Evolutionary conservation across 2,888 invertebrate genomes (phyloP), one percentile per base, ranked within the genome.

Genomic region (Lithophane leautieri): DNA sequence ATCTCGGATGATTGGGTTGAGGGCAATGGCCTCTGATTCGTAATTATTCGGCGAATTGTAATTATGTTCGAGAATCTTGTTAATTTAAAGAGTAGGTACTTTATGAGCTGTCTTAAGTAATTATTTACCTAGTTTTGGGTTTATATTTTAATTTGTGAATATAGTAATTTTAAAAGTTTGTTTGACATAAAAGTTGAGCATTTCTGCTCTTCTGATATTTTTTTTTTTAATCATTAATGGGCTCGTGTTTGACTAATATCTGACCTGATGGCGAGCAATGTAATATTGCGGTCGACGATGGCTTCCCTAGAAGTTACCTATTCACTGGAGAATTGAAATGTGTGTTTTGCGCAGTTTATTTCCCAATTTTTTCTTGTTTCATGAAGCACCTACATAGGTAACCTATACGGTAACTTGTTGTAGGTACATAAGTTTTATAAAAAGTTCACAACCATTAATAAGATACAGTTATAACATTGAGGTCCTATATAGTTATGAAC

Each of bases 1-100:
- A 62, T 78, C 67, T 80, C 76, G 70, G 66, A 22, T 84, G 70
- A 80, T 85, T 81, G 75, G 69, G 40, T 63, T 28, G 47, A n/a
- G 78, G 76, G 71, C 75, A 54, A 66, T 62, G 40, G 14, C 69
- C 77, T 66, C 58, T 50, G 50, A 68, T 68, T 56, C 42, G 28
- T 50, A 34, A 67, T 69, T 79, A 76, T 63, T 72, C 56, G 47
- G 63, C 12, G 16, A 80, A 47, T 52, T 50, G 71, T 62, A 56
- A 70, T 76, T 70, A 70, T n/a, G 16, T 56, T 72, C 34, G 44
- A 44, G 34, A 65, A 44, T 66, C 34, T 79, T 76, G 58, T 77
- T 65, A 70, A 22, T 56, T 50, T 75, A 40, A 63, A 50, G 22
- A 58, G 44, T 40, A 28, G 28, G 40, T 7, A 56, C 8, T 78